Evolutionary conservation across 2,888 invertebrate species (phyloP), one percentile per base, ranked within the genome.

Genomic region (Drosophila mimica): DNA sequence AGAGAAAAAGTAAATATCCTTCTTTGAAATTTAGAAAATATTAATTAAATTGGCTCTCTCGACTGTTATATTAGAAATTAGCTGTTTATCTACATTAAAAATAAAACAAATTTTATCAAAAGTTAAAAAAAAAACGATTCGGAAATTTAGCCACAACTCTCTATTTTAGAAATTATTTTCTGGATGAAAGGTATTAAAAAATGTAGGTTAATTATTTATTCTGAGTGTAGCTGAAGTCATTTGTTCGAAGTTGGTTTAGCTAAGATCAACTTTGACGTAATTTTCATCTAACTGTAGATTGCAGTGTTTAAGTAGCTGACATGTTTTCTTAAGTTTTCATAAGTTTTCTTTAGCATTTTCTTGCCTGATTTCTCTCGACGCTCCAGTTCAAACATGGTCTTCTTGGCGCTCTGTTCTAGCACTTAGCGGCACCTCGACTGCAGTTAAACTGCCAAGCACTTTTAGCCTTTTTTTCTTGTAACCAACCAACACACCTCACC

Each of bases 371-470:
- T 79, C 52, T 75, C 53, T n/a, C 61, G 70, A 72, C 75, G 80
- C 48, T 51, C 58, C 15, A 33, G 17, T 43, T 74, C 48, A n/a
- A 57, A 51, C 53, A 58, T 51, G 46, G 40, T 58, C 57, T 58
- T 54, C 53, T 61, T 61, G 52, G 54, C 34, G 40, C 25, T 56
- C 54, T 64, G 38, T 51, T 57, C 61, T 54, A 51, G 58, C 64
- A 20, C 69, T 74, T 43, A 36, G 25, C 13, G 7, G 30, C 57
- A 76, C 59, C 77, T 86, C 83, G 81, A 74, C 81, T 88, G 73
- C 89, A 79, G 81, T 74, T 82, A 69, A 88, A 65, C 71, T 72
- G 67, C 60, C 72, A 76, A 76, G 76, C 54, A 65, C 80, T 75
- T 83, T 86, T 76, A 67, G 74, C 69, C 58, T 74, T 76, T 73